Conservation (phyloP, 2,888 invertebrate genomes). For the Dryomyza anilis region DNA sequence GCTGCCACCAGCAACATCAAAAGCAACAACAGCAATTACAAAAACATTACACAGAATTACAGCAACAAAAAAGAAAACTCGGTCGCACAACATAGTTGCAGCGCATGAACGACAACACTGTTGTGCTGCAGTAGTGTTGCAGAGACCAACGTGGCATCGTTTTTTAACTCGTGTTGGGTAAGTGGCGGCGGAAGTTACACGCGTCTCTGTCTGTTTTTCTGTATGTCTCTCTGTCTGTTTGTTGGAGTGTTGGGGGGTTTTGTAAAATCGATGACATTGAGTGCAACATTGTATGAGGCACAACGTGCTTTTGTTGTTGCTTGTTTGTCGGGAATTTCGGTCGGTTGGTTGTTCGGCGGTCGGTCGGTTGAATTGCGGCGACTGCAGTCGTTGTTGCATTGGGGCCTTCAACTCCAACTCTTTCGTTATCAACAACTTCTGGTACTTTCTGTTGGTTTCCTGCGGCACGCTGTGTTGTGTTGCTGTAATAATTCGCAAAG, state of each 20-base stretch:
- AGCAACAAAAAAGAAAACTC: conserved; percentile 37
- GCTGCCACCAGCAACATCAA: conserved; percentile 40
- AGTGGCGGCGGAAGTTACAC: conserved; percentile 1
- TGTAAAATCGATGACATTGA: conserved; percentile 58
- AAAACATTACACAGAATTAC: not conserved
- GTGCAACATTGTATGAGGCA: conserved; percentile 50
- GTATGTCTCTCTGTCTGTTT: too few relatives aligned
- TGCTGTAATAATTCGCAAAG: too few relatives aligned
- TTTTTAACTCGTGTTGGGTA: conserved; percentile 32
- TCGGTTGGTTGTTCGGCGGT: too few relatives aligned
- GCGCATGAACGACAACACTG: not conserved
- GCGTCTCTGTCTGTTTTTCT: conserved; percentile 42
- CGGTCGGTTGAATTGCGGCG: too few relatives aligned
- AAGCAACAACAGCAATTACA: not conserved
- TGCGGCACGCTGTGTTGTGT: too few relatives aligned
- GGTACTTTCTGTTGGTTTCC: too few relatives aligned
- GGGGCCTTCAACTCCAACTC: too few relatives aligned
- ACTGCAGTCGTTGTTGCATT: too few relatives aligned
- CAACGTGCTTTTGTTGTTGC: conserved; percentile 19
- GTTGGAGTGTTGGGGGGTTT: too few relatives aligned
- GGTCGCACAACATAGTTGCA: conserved; percentile 53
- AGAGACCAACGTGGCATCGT: not conserved
- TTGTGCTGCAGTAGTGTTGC: not conserved
- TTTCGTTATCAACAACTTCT: too few relatives aligned
- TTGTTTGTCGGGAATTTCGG: too few relatives aligned